Percentiles rank a stretch among this genome's conserved stretches.
Conservation (phyloP, 1,140 invertebrate species). For the Branchinecta lynchi region DNA sequence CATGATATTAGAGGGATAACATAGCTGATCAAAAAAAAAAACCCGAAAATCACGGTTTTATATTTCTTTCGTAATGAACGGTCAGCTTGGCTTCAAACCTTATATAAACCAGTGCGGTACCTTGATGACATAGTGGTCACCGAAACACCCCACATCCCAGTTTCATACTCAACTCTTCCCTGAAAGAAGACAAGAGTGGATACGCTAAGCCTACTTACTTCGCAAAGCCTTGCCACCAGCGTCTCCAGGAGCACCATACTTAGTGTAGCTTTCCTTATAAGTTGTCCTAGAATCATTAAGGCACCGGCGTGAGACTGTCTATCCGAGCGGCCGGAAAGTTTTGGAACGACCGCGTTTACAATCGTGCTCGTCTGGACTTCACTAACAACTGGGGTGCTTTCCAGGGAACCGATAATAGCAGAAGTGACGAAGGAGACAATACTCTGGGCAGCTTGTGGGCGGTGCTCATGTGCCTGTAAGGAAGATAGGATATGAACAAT, state of each 20-base stretch:
- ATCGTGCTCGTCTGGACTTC: background rate
- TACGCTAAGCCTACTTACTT: background rate
- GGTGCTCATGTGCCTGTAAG: background rate
- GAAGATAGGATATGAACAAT: background rate
- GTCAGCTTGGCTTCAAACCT: no score
- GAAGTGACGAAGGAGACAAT: background rate
- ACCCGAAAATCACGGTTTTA: no score
- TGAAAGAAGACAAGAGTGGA: no score
- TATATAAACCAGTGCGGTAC: no score
- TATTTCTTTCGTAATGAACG: no score
- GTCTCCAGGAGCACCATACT: background rate
- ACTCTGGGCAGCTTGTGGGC: background rate
- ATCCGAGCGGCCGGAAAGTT: background rate
- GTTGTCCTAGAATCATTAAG: background rate
- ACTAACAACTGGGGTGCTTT: background rate
- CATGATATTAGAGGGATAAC: no score
- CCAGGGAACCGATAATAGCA: background rate
- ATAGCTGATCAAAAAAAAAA: no score
- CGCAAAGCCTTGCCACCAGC: background rate
- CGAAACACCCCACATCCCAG: no score
- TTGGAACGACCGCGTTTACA: background rate
- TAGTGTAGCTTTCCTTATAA: background rate
- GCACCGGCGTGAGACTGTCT: background rate
- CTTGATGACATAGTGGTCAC: no score
- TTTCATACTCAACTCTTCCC: no score